Evolutionary conservation across 2,888 invertebrate genomes (phyloP), one percentile per base, ranked within the genome.

Genomic region (Meghimatium bilineatum): DNA sequence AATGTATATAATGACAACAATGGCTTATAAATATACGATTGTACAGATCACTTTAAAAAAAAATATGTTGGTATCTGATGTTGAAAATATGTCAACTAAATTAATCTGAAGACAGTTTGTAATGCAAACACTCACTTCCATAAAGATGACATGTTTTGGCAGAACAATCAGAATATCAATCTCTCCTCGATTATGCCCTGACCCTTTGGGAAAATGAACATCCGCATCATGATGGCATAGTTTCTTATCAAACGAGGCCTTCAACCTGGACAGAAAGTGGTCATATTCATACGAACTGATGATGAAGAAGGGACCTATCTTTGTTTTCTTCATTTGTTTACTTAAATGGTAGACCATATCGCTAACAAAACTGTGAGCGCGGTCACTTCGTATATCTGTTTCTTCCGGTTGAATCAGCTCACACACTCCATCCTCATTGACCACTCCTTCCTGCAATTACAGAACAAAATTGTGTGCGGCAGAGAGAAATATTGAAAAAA

Each of bases 211-310:
- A 26, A 82, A 75, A 26, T 82, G 56, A 10, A 82, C 36, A 29
- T 83, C 76, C 14, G 78, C 34, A 29, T 85, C 82, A 36, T 34
- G 36, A 0, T 71, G 49, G 10, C 38, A 49, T 1, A 56, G 56
- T 29, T 80, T 80, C 52, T 75, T 67, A 23, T 75, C 76, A 52
- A 75, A 29, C 2, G 63, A 49, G 1, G 67, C 14, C 78, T 80
- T 84, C 60, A 86, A 66, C 67, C 85, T 72, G n/a, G 82, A 83
- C 79, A 86, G 77, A 79, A 80, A 76, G 85, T 85, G 72, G 52
- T 86, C 85, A 66, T 85, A 85, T 36, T 86, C 81, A 60, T 85
- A 83, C 3, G 83, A 83, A 44, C 80, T 83, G 79, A 86, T 83
- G 49, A 86, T 76, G 76, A 86, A 86, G 32, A 86, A 79, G 0